Evolutionary conservation across 2,888 invertebrate genomes (phyloP), one percentile per base, ranked within the genome.

Genomic region (Leptothorax acervorum): DNA sequence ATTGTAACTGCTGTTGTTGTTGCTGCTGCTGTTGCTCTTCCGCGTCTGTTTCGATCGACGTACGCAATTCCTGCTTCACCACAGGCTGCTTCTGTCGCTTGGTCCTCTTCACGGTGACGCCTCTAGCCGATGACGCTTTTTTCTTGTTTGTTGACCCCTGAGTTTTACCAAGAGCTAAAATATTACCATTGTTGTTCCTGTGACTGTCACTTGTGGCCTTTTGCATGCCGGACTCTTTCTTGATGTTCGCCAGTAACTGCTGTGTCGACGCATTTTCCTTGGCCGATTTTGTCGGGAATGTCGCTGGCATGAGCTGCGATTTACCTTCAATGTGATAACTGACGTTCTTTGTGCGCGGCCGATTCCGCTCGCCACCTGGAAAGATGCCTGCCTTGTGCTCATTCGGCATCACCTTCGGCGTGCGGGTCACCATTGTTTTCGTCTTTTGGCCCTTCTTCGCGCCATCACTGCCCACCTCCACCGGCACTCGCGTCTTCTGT

Each of bases 341-440:
- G 1, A 97, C 97, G 92, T 97, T 97, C 92, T 97, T 97, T 60
- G 96, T 96, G 82, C 96, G 95, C 1, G 97, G 96, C 12, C 96
- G 93, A 53, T 96, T 95, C n/a, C 90, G 85, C 89, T 96, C 96
- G 11, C 95, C 95, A 1, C 92, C 95, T 84, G 75, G 95, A 93
- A 84, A 93, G 3, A 95, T 91, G 0, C 95, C 95, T 48, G 92
- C 75, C 84, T 95, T 95, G 42, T 95, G 93, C 78, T 93, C 93
- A 57, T 91, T 91, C 3, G 94, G 93, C 87, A 94, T 93, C 31
- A 93, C 92, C 87, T 96, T 96, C 0, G 96, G 95, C 11, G 96
- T 96, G 87, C 96, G 94, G 1, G 96, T 96, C 0, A 96, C 95
- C 92, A 96, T 94, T 0, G 96, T 96, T 90, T 95, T 96, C 0